phyloP scores from a whole-genome alignment of 1,140 invertebrate genomes.

The Pseudobourletiella spinata region DNA sequence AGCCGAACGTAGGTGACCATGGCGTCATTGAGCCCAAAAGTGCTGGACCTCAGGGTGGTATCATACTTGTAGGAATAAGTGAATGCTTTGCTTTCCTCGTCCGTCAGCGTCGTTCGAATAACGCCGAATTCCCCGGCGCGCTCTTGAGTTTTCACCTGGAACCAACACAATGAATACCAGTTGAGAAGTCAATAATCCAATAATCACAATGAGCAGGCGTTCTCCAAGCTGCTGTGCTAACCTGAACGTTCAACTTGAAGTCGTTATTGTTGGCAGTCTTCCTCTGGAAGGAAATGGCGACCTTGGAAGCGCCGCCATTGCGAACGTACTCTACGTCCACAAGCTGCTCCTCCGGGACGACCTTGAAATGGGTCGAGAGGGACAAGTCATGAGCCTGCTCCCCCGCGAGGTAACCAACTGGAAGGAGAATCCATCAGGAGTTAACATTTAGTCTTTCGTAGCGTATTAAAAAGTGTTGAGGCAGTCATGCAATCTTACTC shows the following conservation, averaged over 20 bases:
- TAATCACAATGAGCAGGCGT: too few relatives aligned
- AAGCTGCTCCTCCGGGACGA: not conserved
- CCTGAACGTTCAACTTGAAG: not conserved
- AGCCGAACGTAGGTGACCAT: not conserved
- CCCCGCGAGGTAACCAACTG: not conserved
- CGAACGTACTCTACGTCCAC: not conserved
- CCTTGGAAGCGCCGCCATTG: not conserved
- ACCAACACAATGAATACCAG: too few relatives aligned
- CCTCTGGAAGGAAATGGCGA: not conserved
- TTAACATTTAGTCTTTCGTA: not conserved
- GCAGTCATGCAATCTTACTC: too few relatives aligned
- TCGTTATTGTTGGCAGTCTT: slow-evolving; percentile 3
- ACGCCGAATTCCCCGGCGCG: too few relatives aligned
- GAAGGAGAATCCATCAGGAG: too few relatives aligned
- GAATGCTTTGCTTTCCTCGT: not conserved
- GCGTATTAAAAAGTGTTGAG: not conserved
- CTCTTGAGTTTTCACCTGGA: too few relatives aligned
- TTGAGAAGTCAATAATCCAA: too few relatives aligned
- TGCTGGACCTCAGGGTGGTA: not conserved
- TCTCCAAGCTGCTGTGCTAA: too few relatives aligned
- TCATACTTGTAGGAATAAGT: not conserved
- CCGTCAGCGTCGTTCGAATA: not conserved
- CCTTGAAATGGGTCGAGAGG: not conserved
- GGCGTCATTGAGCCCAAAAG: not conserved
- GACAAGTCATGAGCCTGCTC: not conserved